phyloP scores from a whole-genome alignment of 2,888 invertebrate genomes.

The Pseudolycoriella hygida region DNA sequence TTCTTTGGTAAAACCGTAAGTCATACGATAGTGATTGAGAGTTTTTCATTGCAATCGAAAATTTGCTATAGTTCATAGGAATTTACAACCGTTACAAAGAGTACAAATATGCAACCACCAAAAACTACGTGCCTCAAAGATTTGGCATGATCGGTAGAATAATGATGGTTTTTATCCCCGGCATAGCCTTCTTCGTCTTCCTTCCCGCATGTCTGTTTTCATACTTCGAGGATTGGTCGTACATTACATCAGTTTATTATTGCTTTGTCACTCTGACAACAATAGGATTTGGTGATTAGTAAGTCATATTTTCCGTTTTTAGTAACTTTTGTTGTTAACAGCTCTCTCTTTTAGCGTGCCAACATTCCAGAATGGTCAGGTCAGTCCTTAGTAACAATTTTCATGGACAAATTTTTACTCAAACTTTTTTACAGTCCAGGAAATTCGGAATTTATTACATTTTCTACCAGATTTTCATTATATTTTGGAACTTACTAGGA shows the following conservation, averaged over 20 bases:
- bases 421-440: constrained; percentile 16
- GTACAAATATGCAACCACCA: constrained; percentile 38
- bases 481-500: constrained; percentile 82
- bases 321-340: no score
- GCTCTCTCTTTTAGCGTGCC: no score
- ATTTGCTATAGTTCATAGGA: constrained; percentile 42
- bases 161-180: constrained; percentile 70
- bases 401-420: neutral
- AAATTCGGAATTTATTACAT: constrained; percentile 40
- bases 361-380: no score
- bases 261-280: constrained; percentile 75
- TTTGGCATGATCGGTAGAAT: constrained; percentile 63
- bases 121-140: constrained; percentile 45
- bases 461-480: constrained; percentile 62
- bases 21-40: constrained; percentile 7
- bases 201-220: constrained; percentile 71
- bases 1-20: constrained; percentile 65
- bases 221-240: constrained; percentile 73
- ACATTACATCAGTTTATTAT: constrained; percentile 68
- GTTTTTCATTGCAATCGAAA: no score
- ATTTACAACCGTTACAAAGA: constrained; percentile 69
- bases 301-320: no score
- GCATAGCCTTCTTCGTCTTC: constrained; percentile 71
- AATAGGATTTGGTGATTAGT: constrained; percentile 37
- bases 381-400: no score